Evolutionary conservation across 1,140 invertebrate genomes (phyloP), one percentile per base, ranked within the genome.

Genomic region (Latrodectus geometricus): DNA sequence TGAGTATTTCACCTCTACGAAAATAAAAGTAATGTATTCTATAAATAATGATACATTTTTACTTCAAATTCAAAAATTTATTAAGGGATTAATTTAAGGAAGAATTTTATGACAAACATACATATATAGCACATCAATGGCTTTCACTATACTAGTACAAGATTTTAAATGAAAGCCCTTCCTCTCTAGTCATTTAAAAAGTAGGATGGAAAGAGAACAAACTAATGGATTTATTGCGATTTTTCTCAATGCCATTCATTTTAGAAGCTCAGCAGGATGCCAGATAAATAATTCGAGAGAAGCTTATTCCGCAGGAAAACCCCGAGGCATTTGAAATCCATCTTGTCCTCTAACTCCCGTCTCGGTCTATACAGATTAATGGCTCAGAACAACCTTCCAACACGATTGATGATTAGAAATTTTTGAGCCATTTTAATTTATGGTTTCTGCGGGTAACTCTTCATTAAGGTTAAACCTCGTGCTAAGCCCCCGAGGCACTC

Each of bases 361-460:
- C 54, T 14, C 54, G 54, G 17, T 61, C 11, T 61, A 11, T 61
- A 61, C 54, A 61, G 54, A 61, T 61, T 61, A 61, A 61, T 61
- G 54, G 11, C 54, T 61, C 54, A 17, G 17, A 61, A 11, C 54
- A 61, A 11, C 11, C 17, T 17, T 61, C 54, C 17, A 61, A 61
- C 54, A 61, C 54, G 54, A 61, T 61, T 61, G 54, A 61, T 61
- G 54, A 61, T 61, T 61, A 61, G 54, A 61, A 61, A 61, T 61
- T 61, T 61, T 61, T 61, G 54, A 61, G 54, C 54, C 54, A 61
- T 61, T 61, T 61, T 61, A 61, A 61, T 61, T 61, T 61, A 61
- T 61, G 54, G 54, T 61, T 61, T 61, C 54, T 61, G 54, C 17
- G 54, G 54, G 11, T 61, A 61, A 61, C 54, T 61, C 54, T 61